phyloP scores from a whole-genome alignment of 2,113 vertebrate genomes.

The Zootoca vivipara region DNA sequence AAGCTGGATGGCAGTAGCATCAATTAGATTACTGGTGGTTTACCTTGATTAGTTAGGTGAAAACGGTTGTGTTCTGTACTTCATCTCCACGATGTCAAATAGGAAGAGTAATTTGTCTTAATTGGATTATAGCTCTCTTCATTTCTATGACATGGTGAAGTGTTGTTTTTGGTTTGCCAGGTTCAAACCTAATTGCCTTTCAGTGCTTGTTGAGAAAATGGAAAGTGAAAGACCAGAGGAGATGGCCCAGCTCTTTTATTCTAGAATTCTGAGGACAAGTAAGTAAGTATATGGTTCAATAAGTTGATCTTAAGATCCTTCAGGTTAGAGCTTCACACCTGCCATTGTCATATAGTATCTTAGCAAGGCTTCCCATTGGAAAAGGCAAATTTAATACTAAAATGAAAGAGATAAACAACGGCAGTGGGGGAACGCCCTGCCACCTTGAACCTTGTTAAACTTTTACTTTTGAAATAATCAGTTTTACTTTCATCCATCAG shows the following conservation, averaged over 20 bases:
- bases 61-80: accelerated
- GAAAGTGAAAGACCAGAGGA: background rate
- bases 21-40: background rate
- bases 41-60: background rate
- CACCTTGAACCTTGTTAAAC: background rate
- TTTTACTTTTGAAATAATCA: background rate
- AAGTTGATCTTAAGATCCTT: background rate
- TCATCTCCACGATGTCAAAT: accelerated
- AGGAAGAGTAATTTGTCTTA: background rate
- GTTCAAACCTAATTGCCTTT: background rate
- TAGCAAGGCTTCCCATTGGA: accelerated
- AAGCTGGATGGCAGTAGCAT: background rate
- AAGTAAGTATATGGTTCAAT: background rate
- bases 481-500: background rate
- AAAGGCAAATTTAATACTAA: conserved; percentile 5
- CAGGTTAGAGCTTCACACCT: background rate
- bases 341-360: background rate
- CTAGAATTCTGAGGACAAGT: accelerated
- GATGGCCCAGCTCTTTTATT: accelerated
- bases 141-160: background rate
- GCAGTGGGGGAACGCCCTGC: too few relatives aligned
- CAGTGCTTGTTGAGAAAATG: accelerated
- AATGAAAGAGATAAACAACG: background rate
- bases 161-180: accelerated
- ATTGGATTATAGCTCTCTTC: background rate